A percentile compares a stretch with the other conserved stretches of the same genome.
These are phyloP conservation scores for Morpho helenor DNA, from an alignment of 2,888 invertebrate genomes.

Conservation along the genomic window DNA sequence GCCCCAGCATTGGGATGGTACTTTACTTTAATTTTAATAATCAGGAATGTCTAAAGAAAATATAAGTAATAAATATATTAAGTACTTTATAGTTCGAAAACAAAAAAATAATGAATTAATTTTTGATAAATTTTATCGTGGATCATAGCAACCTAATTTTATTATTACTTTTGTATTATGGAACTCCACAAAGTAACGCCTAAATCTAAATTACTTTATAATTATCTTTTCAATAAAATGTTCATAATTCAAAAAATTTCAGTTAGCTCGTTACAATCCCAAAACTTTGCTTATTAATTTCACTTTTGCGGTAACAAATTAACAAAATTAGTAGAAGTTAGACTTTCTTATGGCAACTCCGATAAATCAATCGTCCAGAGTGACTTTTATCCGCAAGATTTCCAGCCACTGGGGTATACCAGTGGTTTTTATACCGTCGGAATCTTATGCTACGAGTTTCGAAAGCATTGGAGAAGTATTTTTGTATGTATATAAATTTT, in stretches of 20 bases:
- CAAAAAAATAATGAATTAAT: no score
- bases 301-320: slow-evolving; percentile 7
- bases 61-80: no score
- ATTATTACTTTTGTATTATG: not conserved
- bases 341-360: slow-evolving; percentile 20
- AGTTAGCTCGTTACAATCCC: not conserved
- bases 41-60: no score
- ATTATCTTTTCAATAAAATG: no score
- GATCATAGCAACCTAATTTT: no score
- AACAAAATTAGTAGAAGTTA: slow-evolving; percentile 18
- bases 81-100: no score
- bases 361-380: slow-evolving; percentile 28
- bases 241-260: no score
- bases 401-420: slow-evolving; percentile 22
- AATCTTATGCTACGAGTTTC: not conserved
- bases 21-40: no score
- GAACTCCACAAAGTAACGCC: not conserved
- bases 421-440: slow-evolving; percentile 15
- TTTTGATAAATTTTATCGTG: no score
- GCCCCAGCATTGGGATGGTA: no score
- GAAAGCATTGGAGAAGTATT: not conserved
- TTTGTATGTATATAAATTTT: not conserved
- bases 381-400: slow-evolving; percentile 25
- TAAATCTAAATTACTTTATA: no score
- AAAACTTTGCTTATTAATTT: slow-evolving; percentile 9